phyloP scores from a whole-genome alignment of 1,140 invertebrate genomes.

The Drosophila serrata region DNA sequence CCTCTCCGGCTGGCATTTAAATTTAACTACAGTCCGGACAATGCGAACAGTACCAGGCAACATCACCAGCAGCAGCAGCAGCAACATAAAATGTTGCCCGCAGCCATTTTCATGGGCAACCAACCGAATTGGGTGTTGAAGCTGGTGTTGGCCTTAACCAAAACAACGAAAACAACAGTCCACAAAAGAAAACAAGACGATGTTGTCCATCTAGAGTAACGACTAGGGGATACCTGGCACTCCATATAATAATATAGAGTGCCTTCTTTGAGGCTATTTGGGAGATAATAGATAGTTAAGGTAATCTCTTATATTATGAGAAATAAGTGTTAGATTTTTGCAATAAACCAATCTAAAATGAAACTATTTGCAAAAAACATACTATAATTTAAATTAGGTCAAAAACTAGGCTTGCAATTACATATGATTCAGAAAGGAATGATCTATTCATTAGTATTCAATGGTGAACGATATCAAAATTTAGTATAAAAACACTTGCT shows the following conservation, averaged over 20 bases:
- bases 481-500: too few relatives aligned
- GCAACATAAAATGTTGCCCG: conserved; percentile 70
- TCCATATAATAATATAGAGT: background rate
- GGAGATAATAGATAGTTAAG: background rate
- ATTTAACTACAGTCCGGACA: conserved; percentile 73
- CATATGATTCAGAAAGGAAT: too few relatives aligned
- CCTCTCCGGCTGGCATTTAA: conserved; percentile 54
- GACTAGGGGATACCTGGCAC: background rate
- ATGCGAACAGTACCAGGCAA: conserved; percentile 38
- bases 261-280: too few relatives aligned
- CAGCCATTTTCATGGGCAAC: conserved; percentile 73
- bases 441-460: too few relatives aligned
- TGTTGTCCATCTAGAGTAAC: background rate
- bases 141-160: conserved; percentile 44
- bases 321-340: background rate
- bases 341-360: background rate
- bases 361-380: background rate
- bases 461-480: too few relatives aligned
- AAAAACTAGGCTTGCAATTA: too few relatives aligned
- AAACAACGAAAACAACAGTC: conserved; percentile 35
- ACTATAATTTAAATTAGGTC: background rate
- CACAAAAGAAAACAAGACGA: conserved; percentile 20
- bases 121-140: conserved; percentile 65
- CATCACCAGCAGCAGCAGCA: conserved; percentile 26
- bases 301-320: background rate